These are phyloP conservation scores for Sebastes trivittatus DNA, from an alignment of 2,797 vertebrate genomes.

Conservation along the genomic window DNA sequence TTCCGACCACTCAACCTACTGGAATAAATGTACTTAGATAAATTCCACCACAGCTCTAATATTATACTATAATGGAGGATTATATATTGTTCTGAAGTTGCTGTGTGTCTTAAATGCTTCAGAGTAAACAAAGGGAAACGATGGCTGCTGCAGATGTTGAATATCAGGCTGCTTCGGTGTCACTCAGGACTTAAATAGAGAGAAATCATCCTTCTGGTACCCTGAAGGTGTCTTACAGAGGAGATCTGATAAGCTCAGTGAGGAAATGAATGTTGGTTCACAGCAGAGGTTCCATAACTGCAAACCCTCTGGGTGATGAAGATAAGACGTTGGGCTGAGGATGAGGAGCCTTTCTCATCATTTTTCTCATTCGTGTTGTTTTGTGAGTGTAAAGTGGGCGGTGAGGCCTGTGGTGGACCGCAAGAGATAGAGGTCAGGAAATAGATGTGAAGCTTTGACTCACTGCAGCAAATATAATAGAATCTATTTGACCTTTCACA, in stretches of 20 bases:
- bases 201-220: neutral
- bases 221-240: conserved; percentile 2
- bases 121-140: neutral
- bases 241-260: conserved; percentile 20
- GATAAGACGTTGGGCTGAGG: neutral
- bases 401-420: neutral
- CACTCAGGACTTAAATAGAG: neutral
- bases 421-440: neutral
- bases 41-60: neutral
- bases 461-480: neutral
- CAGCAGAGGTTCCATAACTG: conserved; percentile 22
- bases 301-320: conserved; percentile 13
- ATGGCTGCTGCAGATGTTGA: neutral
- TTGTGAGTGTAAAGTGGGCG: neutral
- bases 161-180: neutral
- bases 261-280: conserved; percentile 42
- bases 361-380: neutral
- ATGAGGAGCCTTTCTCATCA: neutral
- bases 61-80: neutral
- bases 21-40: neutral
- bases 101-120: neutral
- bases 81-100: neutral
- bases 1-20: too few relatives aligned
- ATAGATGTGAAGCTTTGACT: neutral
- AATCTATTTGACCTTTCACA: conserved; percentile 6